Evolutionary conservation across 2,797 vertebrate species (phyloP).

Genomic region (Coregonus sp.): DNA sequence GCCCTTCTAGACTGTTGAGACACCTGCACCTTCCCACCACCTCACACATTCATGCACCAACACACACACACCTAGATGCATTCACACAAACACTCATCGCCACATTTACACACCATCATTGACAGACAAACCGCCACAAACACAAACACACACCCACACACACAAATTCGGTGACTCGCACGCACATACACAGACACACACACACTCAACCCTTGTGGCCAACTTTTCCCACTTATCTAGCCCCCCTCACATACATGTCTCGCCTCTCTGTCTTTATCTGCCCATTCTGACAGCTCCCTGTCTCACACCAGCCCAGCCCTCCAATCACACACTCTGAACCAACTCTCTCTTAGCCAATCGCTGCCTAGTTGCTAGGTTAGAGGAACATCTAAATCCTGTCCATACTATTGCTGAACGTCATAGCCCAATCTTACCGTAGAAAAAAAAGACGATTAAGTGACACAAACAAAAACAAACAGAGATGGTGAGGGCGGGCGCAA

Average conservation of each 20-base stretch:
- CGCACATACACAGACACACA: neutral
- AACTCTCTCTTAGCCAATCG: slow-evolving; percentile 48
- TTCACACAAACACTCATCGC: too few species aligned
- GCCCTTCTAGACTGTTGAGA: too few species aligned
- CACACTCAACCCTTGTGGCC: slow-evolving; percentile 6
- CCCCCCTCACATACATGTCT: slow-evolving; percentile 34
- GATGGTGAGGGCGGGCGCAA: too few species aligned
- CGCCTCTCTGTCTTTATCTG: slow-evolving; percentile 37
- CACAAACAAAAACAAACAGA: too few species aligned
- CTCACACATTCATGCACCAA: slow-evolving; percentile 6
- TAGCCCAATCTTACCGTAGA: slow-evolving; percentile 20
- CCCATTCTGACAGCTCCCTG: neutral
- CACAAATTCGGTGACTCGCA: neutral
- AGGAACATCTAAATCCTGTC: slow-evolving; percentile 50
- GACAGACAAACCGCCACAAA: too few species aligned
- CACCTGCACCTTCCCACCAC: neutral
- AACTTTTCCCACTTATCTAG: slow-evolving; percentile 45
- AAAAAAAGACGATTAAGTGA: too few species aligned
- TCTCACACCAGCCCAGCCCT: slow-evolving; percentile 42
- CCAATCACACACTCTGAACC: slow-evolving; percentile 47
- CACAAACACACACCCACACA: neutral
- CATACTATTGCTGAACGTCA: slow-evolving; percentile 38
- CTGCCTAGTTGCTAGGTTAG: slow-evolving; percentile 38
- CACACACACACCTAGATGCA: neutral
- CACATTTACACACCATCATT: too few species aligned